Percentiles rank a stretch among this genome's conserved stretches.
These are phyloP conservation scores for Drosophila sordidula DNA, from an alignment of 2,888 invertebrate genomes.

Conservation along the genomic window DNA sequence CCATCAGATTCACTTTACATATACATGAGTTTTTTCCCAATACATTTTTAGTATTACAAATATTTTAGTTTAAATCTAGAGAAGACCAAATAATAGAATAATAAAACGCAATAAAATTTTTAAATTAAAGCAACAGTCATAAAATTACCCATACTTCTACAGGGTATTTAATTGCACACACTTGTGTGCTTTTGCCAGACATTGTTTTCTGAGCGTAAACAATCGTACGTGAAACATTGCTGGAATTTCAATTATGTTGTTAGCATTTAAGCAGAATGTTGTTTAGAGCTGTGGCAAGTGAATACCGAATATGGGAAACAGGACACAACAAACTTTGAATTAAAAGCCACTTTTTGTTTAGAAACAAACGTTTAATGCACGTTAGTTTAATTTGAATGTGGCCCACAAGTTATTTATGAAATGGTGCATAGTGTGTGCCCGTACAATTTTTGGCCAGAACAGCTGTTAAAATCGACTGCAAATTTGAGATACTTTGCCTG, in stretches of 20 bases:
- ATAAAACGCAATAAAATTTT: too few relatives aligned
- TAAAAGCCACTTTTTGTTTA: slow-evolving; percentile 43
- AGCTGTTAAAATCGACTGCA: neutral
- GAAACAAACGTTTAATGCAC: slow-evolving; percentile 15
- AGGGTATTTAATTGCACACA: slow-evolving; percentile 13
- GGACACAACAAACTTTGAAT: slow-evolving; percentile 24
- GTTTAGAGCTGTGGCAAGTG: slow-evolving; percentile 30
- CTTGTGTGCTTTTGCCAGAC: slow-evolving; percentile 4
- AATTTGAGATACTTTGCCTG: neutral
- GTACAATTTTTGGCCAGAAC: too few relatives aligned
- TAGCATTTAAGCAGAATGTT: slow-evolving; percentile 33
- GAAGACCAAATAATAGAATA: too few relatives aligned
- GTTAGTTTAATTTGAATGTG: neutral
- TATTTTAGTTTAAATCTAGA: too few relatives aligned
- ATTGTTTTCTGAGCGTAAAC: slow-evolving; percentile 34
- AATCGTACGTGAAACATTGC: slow-evolving; percentile 50
- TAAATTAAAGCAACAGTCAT: too few relatives aligned
- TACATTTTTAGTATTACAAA: too few relatives aligned
- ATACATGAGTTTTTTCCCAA: too few relatives aligned
- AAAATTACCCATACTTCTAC: neutral
- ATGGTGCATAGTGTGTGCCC: neutral
- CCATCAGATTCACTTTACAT: too few relatives aligned
- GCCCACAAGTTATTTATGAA: neutral
- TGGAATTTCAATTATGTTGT: slow-evolving; percentile 61
- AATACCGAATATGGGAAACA: neutral